These are phyloP conservation scores for Galaxias olidus DNA, from an alignment of 2,797 vertebrate genomes.

Conservation along the genomic window DNA sequence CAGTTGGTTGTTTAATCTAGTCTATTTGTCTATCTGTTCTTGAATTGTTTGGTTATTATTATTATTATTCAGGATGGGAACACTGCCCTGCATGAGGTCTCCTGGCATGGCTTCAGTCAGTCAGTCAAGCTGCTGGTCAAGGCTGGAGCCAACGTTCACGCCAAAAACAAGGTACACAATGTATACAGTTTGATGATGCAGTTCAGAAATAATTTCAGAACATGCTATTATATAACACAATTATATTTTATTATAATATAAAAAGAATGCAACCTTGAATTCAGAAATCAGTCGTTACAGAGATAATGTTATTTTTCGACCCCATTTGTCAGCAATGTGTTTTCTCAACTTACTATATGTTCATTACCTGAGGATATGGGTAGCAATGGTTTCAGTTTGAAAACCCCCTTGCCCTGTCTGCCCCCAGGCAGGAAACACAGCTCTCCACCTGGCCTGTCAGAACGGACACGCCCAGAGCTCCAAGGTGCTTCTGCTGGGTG, in stretches of 20 bases:
- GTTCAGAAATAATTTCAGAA: too few species aligned
- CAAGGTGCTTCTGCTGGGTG: conserved; percentile 88
- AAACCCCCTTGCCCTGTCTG: not conserved
- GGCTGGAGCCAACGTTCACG: conserved; percentile 92
- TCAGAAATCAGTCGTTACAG: too few species aligned
- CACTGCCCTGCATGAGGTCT: conserved; percentile 91
- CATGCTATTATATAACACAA: too few species aligned
- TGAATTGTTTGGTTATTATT: conserved; percentile 21
- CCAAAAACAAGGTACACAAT: conserved; percentile 89
- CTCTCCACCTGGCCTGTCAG: conserved; percentile 94
- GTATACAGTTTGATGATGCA: too few species aligned
- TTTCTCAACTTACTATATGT: too few species aligned
- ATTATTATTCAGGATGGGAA: conserved; percentile 94
- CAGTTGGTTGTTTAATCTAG: not conserved
- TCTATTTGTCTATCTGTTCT: not conserved
- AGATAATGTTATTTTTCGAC: too few species aligned
- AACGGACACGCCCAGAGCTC: conserved; percentile 92
- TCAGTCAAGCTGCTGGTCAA: conserved; percentile 93
- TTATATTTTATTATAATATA: too few species aligned
- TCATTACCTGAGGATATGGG: too few species aligned
- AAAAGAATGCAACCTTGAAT: too few species aligned
- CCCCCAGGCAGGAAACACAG: conserved; percentile 88
- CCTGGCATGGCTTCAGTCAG: conserved; percentile 96
- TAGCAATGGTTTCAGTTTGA: not conserved
- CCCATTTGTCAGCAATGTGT: too few species aligned